Evolutionary conservation across 2,797 vertebrate species (phyloP), one percentile per base, ranked within the genome.

Genomic region (Coccyzus lansbergi): DNA sequence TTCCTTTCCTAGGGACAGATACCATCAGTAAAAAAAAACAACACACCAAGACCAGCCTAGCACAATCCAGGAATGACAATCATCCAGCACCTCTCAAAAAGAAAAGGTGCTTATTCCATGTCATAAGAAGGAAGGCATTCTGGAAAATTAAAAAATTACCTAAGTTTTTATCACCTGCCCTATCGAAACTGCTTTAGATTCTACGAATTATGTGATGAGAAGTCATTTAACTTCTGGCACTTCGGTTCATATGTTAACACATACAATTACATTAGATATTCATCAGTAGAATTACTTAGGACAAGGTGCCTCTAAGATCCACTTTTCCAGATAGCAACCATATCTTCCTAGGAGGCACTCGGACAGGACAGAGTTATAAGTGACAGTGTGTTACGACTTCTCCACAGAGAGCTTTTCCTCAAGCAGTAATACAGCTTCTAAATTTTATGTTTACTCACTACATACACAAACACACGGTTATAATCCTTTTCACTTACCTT

Each of bases 401-500:
- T 79, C 46, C 51, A 68, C 31, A 86, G 16, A 69, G 51, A 71
- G 34, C 13, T 86, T 72, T 4, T 68, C 40, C 44, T 63, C 40
- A 67, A 70, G 31, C 58, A 74, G 18, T 9, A 38, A 86, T 15
- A 62, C 4, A 86, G 19, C 40, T 88, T 72, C 36, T 84, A 59
- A 67, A n/a, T 9, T 4, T 36, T 75, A 26, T 2, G 4, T 28
- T 63, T 49, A 86, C 10, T 34, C 38, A 49, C 16, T 53, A 38
- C 18, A 63, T 69, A 34, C 3, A 48, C 3, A 48, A 3, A 31
- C 64, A 28, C 1, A 33, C 9, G 81, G 15, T 8, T 19, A 74
- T 7, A 81, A 25, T 28, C 15, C 31, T 48, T 49, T 31, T 33
- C 51, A 85, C 96, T 83, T 98, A 99, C 99, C 99, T 99, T 99